Evolutionary conservation across 2,113 vertebrate species (phyloP).

Genomic region (Anser brachyrhynchus): DNA sequence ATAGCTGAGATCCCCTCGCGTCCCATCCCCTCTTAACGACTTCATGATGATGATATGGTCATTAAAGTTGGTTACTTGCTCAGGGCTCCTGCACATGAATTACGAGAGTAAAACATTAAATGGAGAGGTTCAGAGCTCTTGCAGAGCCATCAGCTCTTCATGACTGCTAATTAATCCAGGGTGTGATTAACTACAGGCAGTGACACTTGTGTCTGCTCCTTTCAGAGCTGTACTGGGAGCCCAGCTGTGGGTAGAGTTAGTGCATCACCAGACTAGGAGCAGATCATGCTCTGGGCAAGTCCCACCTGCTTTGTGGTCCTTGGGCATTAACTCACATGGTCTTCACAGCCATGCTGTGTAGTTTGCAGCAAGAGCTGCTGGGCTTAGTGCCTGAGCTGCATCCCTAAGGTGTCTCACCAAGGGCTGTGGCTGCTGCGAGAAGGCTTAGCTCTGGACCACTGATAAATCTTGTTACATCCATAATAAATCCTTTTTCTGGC

Average conservation of each 20-base stretch:
- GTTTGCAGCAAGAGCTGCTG: not conserved
- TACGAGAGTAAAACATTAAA: not conserved
- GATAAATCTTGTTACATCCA: not conserved
- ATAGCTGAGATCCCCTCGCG: not conserved
- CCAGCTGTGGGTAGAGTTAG: not conserved
- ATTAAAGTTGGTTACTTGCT: slow-evolving; percentile 28
- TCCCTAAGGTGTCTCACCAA: not conserved
- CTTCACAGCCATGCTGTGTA: rapidly evolving
- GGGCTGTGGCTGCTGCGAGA: not conserved
- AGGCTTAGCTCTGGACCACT: rapidly evolving
- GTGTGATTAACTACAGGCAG: not conserved
- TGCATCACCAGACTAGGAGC: not conserved
- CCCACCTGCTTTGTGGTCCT: not conserved
- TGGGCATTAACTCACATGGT: rapidly evolving
- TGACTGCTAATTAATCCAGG: not conserved
- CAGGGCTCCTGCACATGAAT: not conserved
- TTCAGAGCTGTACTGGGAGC: not conserved
- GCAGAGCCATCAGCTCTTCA: not conserved
- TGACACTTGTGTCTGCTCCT: not conserved
- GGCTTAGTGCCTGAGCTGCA: not conserved
- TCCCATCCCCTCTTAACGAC: not conserved
- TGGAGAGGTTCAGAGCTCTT: not conserved
- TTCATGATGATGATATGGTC: not conserved
- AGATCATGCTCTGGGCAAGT: not conserved
- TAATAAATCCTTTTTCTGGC: not conserved